Conservation (phyloP, 2,797 vertebrate genomes). For the Phrynocephalus vlangalii region DNA sequence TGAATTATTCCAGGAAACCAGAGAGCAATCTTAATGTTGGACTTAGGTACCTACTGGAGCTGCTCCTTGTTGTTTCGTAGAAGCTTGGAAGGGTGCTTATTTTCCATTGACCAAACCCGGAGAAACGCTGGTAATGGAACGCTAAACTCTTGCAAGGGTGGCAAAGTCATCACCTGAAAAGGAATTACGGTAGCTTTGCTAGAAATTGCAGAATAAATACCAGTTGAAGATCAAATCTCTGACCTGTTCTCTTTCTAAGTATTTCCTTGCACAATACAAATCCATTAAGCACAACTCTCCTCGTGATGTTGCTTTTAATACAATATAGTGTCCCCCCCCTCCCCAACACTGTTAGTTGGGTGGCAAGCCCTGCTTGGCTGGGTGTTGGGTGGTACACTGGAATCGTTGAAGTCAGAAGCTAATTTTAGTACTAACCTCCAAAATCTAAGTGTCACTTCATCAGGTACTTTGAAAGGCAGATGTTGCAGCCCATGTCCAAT, state of each 20-base stretch:
- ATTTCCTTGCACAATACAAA: constrained; percentile 4
- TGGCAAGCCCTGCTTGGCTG: constrained; percentile 83
- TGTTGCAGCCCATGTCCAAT: neutral
- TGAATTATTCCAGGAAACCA: neutral
- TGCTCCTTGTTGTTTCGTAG: constrained; percentile 80
- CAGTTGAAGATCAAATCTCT: neutral
- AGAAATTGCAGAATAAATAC: neutral
- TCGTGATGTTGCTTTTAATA: neutral
- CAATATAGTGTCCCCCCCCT: too few relatives aligned
- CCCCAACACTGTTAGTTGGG: constrained; percentile 80
- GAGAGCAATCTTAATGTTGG: rapidly evolving
- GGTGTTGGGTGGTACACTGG: constrained; percentile 86
- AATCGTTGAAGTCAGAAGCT: constrained; percentile 40
- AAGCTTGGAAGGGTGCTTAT: constrained; percentile 77
- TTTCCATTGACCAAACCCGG: constrained; percentile 90
- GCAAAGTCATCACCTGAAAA: constrained; percentile 86
- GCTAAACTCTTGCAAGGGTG: constrained; percentile 74
- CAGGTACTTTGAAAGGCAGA: neutral
- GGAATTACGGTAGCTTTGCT: neutral
- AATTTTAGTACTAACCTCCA: neutral
- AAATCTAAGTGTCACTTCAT: neutral
- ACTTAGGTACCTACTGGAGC: constrained; percentile 78
- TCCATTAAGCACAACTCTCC: neutral
- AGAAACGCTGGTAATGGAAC: constrained; percentile 83
- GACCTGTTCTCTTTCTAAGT: too few relatives aligned